A percentile compares a stretch with the other conserved stretches of the same genome.
Evolutionary conservation across 2,113 vertebrate species (phyloP).

Genomic region (Tauraco erythrolophus): DNA sequence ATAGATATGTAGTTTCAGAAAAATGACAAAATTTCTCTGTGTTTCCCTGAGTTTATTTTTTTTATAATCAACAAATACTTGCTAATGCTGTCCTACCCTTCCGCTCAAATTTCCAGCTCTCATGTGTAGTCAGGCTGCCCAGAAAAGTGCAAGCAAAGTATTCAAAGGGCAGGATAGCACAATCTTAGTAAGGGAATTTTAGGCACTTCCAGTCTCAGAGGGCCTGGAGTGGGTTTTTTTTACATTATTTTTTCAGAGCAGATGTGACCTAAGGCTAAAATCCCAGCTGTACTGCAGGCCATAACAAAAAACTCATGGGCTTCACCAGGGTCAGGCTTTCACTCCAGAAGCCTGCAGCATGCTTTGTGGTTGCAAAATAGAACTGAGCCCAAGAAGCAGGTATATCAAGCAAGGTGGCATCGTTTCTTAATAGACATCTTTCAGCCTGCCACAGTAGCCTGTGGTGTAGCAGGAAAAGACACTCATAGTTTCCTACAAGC

Average conservation of each 20-base stretch:
- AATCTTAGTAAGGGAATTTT: background rate
- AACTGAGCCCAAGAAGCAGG: background rate
- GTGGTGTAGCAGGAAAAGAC: background rate
- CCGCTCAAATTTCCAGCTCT: background rate
- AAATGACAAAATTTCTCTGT: background rate
- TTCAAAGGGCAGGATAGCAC: background rate
- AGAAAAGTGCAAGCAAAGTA: background rate
- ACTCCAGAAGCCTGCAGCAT: background rate
- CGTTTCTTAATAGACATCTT: background rate
- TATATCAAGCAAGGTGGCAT: background rate
- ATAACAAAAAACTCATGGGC: background rate
- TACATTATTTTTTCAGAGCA: background rate
- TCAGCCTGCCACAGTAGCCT: background rate
- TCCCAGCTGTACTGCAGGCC: background rate
- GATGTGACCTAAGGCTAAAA: constrained; percentile 6
- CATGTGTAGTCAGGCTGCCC: background rate
- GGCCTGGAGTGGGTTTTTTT: background rate
- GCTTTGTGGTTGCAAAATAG: background rate
- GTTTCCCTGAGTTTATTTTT: background rate
- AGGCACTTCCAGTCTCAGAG: background rate
- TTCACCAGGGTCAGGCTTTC: background rate
- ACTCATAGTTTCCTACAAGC: background rate
- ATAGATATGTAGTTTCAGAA: background rate
- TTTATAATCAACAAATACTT: background rate
- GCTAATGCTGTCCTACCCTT: background rate